Conservation (phyloP, 2,797 vertebrate species). For the Dermochelys coriacea region DNA sequence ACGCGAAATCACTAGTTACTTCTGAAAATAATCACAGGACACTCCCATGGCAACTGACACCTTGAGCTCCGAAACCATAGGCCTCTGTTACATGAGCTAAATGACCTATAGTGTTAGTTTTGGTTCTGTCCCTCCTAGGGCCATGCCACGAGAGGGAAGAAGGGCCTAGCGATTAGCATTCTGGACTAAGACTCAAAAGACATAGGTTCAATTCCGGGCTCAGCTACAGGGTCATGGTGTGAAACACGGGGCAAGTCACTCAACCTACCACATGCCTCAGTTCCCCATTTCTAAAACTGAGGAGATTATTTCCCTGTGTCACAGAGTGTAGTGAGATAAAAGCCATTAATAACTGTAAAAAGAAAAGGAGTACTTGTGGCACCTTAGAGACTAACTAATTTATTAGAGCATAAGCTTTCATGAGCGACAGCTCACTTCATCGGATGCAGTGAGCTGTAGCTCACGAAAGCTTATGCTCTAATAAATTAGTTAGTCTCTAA, state of each 20-base stretch:
- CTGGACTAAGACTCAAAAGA: not conserved
- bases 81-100: not conserved
- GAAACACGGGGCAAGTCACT: not conserved
- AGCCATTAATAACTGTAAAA: not conserved
- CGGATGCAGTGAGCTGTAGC: too few species aligned
- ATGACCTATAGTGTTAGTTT: not conserved
- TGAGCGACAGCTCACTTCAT: too few species aligned
- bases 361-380: too few species aligned
- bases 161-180: not conserved
- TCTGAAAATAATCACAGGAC: not conserved
- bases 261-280: not conserved
- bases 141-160: not conserved
- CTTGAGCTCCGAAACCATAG: not conserved
- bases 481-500: too few species aligned
- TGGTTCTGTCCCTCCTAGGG: not conserved
- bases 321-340: not conserved
- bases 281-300: not conserved
- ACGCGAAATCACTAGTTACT: accelerated
- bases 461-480: too few species aligned
- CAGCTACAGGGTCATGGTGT: accelerated
- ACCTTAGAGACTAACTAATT: too few species aligned
- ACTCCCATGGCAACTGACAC: not conserved
- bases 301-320: not conserved
- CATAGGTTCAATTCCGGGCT: not conserved
- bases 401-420: too few species aligned